These are phyloP conservation scores for Thymelicus acteon DNA, from an alignment of 2,888 invertebrate genomes.

Conservation along the genomic window DNA sequence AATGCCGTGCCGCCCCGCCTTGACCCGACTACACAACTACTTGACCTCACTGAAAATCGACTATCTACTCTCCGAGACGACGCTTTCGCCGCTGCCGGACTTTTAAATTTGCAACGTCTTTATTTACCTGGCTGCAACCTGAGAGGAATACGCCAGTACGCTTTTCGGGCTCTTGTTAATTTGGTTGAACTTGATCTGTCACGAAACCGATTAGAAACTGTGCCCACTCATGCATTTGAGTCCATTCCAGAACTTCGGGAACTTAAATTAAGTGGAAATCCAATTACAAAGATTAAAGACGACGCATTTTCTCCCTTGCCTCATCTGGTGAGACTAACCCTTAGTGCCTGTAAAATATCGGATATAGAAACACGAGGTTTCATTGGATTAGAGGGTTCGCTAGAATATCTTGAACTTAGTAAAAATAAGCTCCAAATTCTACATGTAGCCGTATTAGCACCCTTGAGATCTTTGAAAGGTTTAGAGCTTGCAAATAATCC, in stretches of 20 bases:
- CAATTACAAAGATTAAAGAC: conserved; percentile 88
- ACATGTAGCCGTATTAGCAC: conserved; percentile 87
- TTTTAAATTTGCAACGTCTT: conserved; percentile 92
- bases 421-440: conserved; percentile 89
- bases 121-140: conserved; percentile 90
- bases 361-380: conserved; percentile 89
- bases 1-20: conserved; percentile 89
- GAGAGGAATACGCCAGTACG: conserved; percentile 88
- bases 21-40: conserved; percentile 91
- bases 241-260: conserved; percentile 90
- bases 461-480: conserved; percentile 88
- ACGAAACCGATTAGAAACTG: conserved; percentile 87
- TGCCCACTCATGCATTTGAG: conserved; percentile 90
- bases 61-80: conserved; percentile 88
- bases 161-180: conserved; percentile 91
- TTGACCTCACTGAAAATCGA: conserved; percentile 91
- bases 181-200: conserved; percentile 93
- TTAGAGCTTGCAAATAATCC: conserved; percentile 91
- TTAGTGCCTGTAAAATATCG: conserved; percentile 89
- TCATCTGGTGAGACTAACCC: conserved; percentile 89
- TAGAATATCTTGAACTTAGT: conserved; percentile 92
- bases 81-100: conserved; percentile 89
- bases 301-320: conserved; percentile 88
- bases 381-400: conserved; percentile 87
- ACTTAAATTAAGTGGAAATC: conserved; percentile 90